A percentile compares a stretch with the other conserved stretches of the same genome.
Conservation (phyloP, 2,888 invertebrate genomes). For the Nephrocerus scutellatus region DNA sequence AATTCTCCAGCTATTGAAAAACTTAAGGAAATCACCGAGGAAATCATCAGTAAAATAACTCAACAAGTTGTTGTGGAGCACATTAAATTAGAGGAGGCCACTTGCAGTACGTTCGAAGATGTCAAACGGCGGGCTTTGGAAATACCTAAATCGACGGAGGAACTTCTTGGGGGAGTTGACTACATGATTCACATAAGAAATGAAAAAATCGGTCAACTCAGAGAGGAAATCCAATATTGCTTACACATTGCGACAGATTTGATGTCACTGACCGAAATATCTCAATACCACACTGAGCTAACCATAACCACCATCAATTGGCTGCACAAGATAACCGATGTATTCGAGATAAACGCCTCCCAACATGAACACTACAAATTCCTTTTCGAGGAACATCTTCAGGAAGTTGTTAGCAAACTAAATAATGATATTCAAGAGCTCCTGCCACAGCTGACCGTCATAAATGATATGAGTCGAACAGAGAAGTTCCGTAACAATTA, state of each 20-base stretch:
- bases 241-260: slow-evolving; percentile 59
- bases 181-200: slow-evolving; percentile 76
- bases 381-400: slow-evolving; percentile 75
- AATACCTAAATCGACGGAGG: slow-evolving; percentile 70
- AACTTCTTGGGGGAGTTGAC: slow-evolving; percentile 71
- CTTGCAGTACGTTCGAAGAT: slow-evolving; percentile 65
- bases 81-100: slow-evolving; percentile 58
- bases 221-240: slow-evolving; percentile 62
- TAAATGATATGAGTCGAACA: slow-evolving; percentile 80
- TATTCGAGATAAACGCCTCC: slow-evolving; percentile 73
- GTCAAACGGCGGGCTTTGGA: slow-evolving; percentile 62
- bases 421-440: slow-evolving; percentile 65
- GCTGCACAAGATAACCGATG: slow-evolving; percentile 70
- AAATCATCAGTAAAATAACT: slow-evolving; percentile 57
- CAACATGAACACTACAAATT: slow-evolving; percentile 72
- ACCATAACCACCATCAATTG: slow-evolving; percentile 80
- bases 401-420: slow-evolving; percentile 61
- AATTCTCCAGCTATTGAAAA: slow-evolving; percentile 59
- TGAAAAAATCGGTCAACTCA: slow-evolving; percentile 60
- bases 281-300: slow-evolving; percentile 66
- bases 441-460: slow-evolving; percentile 64
- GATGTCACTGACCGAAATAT: slow-evolving; percentile 69
- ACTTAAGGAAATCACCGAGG: slow-evolving; percentile 54
- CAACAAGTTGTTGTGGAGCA: slow-evolving; percentile 58
- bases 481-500: slow-evolving; percentile 71